Evolutionary conservation across 2,888 invertebrate genomes (phyloP).

Genomic region (Agonopterix alstromeriana): DNA sequence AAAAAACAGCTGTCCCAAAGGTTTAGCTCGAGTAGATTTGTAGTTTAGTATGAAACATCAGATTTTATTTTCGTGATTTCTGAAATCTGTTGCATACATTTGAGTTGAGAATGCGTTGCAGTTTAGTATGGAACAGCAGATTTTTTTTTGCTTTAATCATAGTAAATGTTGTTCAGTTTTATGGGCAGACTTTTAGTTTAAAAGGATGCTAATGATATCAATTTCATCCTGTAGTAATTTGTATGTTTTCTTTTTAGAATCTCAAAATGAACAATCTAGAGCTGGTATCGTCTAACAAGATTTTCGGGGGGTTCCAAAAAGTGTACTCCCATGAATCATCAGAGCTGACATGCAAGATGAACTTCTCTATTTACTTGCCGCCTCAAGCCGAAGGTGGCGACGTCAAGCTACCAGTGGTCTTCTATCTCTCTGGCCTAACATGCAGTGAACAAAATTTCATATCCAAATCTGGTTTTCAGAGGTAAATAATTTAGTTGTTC

Average conservation of each 20-base stretch:
- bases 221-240: too few relatives aligned
- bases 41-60: too few relatives aligned
- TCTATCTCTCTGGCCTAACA: conserved; percentile 93
- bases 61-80: too few relatives aligned
- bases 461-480: conserved; percentile 96
- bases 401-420: conserved; percentile 86
- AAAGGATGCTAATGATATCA: too few relatives aligned
- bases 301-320: conserved; percentile 91
- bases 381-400: conserved; percentile 81
- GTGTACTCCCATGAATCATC: conserved; percentile 88
- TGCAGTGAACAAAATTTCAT: conserved; percentile 98
- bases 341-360: conserved; percentile 92
- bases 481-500: conserved; percentile 35
- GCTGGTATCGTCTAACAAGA: conserved; percentile 81
- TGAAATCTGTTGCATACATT: too few relatives aligned
- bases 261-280: conserved; percentile 69
- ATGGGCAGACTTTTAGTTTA: too few relatives aligned
- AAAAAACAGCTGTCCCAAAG: too few relatives aligned
- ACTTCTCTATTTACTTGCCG: conserved; percentile 94
- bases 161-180: too few relatives aligned
- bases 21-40: too few relatives aligned
- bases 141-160: too few relatives aligned
- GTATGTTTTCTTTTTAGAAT: conserved; percentile 22
- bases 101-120: too few relatives aligned
- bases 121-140: too few relatives aligned